phyloP scores from a whole-genome alignment of 2,888 invertebrate species.

The Melanostoma mellinum region DNA sequence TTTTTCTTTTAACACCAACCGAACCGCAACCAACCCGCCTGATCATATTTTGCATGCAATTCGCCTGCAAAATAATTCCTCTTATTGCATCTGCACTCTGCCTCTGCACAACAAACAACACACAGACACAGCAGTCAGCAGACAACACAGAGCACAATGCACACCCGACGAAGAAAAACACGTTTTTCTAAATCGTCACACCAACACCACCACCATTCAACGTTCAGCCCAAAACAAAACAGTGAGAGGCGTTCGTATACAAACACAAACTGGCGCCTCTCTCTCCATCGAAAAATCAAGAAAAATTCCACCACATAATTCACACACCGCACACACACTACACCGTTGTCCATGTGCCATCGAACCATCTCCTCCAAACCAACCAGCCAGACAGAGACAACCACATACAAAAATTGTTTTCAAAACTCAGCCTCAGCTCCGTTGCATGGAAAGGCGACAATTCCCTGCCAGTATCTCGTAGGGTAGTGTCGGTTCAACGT shows the following conservation, averaged over 20 bases:
- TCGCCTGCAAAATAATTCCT: slow-evolving; percentile 30
- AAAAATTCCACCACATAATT: slow-evolving; percentile 47
- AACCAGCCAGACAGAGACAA: slow-evolving; percentile 45
- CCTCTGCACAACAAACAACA: slow-evolving; percentile 25
- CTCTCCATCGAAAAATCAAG: slow-evolving; percentile 25
- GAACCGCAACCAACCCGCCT: slow-evolving; percentile 5
- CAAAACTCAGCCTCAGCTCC: slow-evolving; percentile 50
- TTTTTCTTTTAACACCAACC: slow-evolving; percentile 6
- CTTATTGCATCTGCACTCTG: slow-evolving; percentile 48
- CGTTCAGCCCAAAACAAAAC: slow-evolving; percentile 66
- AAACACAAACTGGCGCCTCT: slow-evolving; percentile 59
- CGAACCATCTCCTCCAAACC: background rate
- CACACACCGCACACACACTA: slow-evolving; percentile 27
- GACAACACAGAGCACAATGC: background rate
- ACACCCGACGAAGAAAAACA: slow-evolving; percentile 67
- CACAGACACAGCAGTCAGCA: too few relatives aligned
- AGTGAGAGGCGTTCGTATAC: slow-evolving; percentile 47
- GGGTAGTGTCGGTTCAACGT: slow-evolving; percentile 82
- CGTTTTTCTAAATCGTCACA: slow-evolving; percentile 48
- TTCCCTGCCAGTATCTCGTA: slow-evolving; percentile 71
- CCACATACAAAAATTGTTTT: background rate
- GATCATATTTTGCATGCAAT: slow-evolving; percentile 12
- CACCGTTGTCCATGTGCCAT: slow-evolving; percentile 52
- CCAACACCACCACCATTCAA: slow-evolving; percentile 38
- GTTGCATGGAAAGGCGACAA: slow-evolving; percentile 69